Evolutionary conservation across 1,140 invertebrate genomes (phyloP), one percentile per base, ranked within the genome.

Genomic region (Drosophila micromelanica): DNA sequence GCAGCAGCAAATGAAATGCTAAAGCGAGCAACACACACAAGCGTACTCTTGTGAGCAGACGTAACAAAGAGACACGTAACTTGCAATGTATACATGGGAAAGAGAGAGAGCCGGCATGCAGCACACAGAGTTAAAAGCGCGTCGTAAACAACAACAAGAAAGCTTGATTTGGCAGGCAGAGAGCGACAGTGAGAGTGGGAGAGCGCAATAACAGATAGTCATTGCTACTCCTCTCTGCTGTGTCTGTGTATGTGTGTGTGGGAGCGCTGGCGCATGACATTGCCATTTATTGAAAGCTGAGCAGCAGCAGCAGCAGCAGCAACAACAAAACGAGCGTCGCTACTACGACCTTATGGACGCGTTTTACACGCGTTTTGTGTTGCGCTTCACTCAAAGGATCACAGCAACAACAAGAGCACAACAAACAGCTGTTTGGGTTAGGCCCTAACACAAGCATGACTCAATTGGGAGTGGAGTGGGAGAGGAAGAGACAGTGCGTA

Each of bases 241-340:
- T 35, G 9, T n/a, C 6, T 61, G 35, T 72, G 13, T 48, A 43
- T 49, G 35, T 62, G 46, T 45, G 20, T 42, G 51, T 54, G 48
- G 40, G 71, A 59, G 82, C 75, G 82, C 75, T 82, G 71, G 78
- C 82, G 84, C 84, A 86, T 86, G 82, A 86, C 82, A 86, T 87
- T 86, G 82, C 82, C 82, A 86, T 86, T 86, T 86, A 87, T 86
- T 86, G 78, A 87, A 84, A 82, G 77, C 75, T 78, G 63, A 85
- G 69, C 69, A 71, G 52, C 46, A 61, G 49, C 56, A 59, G 20
- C 56, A 59, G 20, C 61, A 73, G 45, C 59, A 56, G 45, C 17
- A 57, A 51, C 27, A 74, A 38, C 23, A 56, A 35, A 46, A 48
- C 45, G 15, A 46, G 43, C 37, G 56, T 27, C 20, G 11, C 38